These are phyloP conservation scores for Eupithecia subumbrata DNA, from an alignment of 2,888 invertebrate species.

Conservation along the genomic window DNA sequence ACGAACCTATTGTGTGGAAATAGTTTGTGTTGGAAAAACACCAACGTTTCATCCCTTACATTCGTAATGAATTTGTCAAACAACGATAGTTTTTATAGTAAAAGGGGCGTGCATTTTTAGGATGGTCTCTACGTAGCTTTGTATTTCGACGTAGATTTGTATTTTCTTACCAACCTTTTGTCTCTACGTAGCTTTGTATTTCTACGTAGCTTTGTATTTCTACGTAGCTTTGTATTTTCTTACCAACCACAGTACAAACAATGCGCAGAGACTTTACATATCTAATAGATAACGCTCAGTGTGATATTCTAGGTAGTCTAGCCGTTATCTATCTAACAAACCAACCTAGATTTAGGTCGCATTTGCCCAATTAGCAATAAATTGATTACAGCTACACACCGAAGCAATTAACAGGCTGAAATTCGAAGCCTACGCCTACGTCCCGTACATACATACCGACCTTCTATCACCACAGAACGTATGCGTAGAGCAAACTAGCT, in stretches of 20 bases:
- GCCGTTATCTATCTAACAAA: neutral
- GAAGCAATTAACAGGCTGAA: conserved; percentile 33
- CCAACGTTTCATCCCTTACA: too few relatives aligned
- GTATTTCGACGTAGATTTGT: too few relatives aligned
- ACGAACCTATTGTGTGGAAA: too few relatives aligned
- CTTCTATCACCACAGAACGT: neutral
- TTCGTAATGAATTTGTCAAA: too few relatives aligned
- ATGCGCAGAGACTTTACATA: neutral
- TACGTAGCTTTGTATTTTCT: too few relatives aligned
- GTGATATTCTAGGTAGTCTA: neutral
- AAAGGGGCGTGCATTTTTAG: too few relatives aligned
- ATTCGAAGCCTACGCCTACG: conserved; percentile 15
- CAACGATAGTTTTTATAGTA: too few relatives aligned
- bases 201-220: too few relatives aligned
- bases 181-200: too few relatives aligned
- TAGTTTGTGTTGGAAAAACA: too few relatives aligned
- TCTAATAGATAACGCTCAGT: neutral
- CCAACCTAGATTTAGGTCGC: conserved; percentile 30
- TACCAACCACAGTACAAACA: neutral
- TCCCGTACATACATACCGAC: neutral
- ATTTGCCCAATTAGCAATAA: conserved; percentile 34
- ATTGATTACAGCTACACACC: conserved; percentile 35
- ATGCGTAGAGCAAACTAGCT: neutral
- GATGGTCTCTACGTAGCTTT: too few relatives aligned
- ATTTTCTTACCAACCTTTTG: too few relatives aligned